Percentiles rank a stretch among this genome's conserved stretches.
These are phyloP conservation scores for Pocillopora meandrina DNA, from an alignment of 92 coral and sea anemone genomes.

Conservation along the genomic window DNA sequence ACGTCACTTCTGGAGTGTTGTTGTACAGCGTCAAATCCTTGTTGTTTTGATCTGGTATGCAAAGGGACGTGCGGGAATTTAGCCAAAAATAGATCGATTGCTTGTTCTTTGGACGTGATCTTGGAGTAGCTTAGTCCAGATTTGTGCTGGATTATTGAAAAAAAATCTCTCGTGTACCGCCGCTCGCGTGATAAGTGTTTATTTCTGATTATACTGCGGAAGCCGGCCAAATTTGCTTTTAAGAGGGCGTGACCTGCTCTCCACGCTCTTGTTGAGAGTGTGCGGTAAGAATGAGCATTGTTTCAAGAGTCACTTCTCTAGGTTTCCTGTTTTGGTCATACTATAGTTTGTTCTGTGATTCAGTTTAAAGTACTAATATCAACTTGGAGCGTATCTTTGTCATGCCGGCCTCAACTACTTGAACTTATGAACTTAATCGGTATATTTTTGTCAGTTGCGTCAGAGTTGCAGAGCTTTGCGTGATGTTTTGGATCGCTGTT, in stretches of 20 bases:
- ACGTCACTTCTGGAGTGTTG: neutral
- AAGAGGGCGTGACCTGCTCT: conserved; percentile 1
- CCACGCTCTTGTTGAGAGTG: neutral
- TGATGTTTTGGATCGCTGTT: neutral
- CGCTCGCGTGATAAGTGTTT: conserved; percentile 5
- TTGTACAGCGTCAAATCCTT: neutral
- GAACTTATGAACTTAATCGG: neutral
- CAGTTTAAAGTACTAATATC: neutral
- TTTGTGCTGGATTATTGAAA: neutral
- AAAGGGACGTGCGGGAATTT: neutral
- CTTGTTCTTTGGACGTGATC: conserved; percentile 9
- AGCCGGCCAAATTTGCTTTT: conserved; percentile 6
- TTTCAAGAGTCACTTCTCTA: conserved; percentile 7
- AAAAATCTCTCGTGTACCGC: conserved; percentile 15
- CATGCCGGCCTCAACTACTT: neutral
- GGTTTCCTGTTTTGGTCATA: neutral
- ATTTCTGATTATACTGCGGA: neutral
- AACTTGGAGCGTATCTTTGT: neutral
- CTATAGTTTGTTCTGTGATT: neutral
- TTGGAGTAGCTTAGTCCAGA: neutral
- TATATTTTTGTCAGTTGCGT: neutral
- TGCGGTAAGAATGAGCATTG: neutral
- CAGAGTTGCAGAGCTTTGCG: neutral
- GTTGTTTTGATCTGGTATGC: neutral
- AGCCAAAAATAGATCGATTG: conserved; percentile 4